A percentile compares a stretch with the other conserved stretches of the same genome.
Evolutionary conservation across 2,113 vertebrate genomes (phyloP).

Genomic region (Pollachius pollachius): DNA sequence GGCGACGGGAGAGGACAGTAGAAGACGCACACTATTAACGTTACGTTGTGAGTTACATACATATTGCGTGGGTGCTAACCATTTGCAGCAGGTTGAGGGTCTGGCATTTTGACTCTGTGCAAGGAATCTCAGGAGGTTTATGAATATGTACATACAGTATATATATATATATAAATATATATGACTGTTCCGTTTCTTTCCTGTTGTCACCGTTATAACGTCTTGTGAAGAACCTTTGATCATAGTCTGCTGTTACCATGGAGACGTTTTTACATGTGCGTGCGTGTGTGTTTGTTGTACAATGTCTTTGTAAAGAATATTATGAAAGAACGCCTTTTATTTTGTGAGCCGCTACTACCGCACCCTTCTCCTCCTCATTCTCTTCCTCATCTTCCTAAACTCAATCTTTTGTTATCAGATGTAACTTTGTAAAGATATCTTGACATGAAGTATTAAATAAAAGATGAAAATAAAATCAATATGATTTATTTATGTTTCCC

Average conservation of each 20-base stretch:
- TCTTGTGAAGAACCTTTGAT: slow-evolving; percentile 42
- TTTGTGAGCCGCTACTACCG: slow-evolving; percentile 63
- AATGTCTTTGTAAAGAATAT: slow-evolving; percentile 67
- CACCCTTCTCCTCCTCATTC: slow-evolving; percentile 32
- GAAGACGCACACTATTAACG: too few relatives aligned
- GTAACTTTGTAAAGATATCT: slow-evolving; percentile 65
- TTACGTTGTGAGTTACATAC: too few relatives aligned
- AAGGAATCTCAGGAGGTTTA: slow-evolving; percentile 67
- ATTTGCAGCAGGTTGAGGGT: too few relatives aligned
- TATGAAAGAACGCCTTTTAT: slow-evolving; percentile 71
- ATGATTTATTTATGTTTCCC: not conserved
- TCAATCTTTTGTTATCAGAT: slow-evolving; percentile 60
- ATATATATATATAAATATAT: slow-evolving; percentile 45
- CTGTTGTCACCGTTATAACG: slow-evolving; percentile 41
- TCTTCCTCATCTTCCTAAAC: slow-evolving; percentile 39
- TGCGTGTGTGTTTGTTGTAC: slow-evolving; percentile 44
- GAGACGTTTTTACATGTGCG: slow-evolving; percentile 29
- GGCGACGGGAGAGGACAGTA: too few relatives aligned
- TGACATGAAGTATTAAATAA: slow-evolving; percentile 72
- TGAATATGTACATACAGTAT: slow-evolving; percentile 18
- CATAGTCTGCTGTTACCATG: slow-evolving; percentile 51
- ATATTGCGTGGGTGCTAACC: too few relatives aligned
- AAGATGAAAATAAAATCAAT: slow-evolving; percentile 51
- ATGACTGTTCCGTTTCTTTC: slow-evolving; percentile 23
- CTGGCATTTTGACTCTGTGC: too few relatives aligned